Evolutionary conservation across 2,113 vertebrate species (phyloP), one percentile per base, ranked within the genome.

Genomic region (Grammomys dolichurus): DNA sequence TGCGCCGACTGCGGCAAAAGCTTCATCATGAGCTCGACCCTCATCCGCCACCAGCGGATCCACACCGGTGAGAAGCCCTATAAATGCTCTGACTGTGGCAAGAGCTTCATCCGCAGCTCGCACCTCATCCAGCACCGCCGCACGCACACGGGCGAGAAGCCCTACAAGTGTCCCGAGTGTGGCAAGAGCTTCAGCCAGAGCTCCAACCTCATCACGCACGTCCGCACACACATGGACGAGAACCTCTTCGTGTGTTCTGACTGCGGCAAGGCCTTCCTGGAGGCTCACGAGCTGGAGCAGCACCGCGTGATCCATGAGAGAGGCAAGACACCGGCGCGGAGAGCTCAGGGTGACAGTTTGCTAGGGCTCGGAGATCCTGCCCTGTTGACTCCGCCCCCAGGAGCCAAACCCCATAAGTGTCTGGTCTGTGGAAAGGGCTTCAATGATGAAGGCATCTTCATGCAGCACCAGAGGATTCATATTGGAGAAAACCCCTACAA

Each of bases 161-260:
- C 99, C 22, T 99, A 99, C 51, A 98, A 98, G 11, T 99, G 99
- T 46, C 89, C 96, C 0, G 98, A 98, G 89, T 99, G 99, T 2
- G 99, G 99, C 72, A 99, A 99, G 87, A 98, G 99, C 97, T 99
- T 99, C 98, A 99, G 98, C 17, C 99, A 99, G 97, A 98, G 98
- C 63, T 99, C 99, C 9, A 99, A 98, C 97, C 98, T 99, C 91
- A 99, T 99, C 80, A 99, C 99, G 31, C 99, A 99, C 70, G 98
- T 99, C 86, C 98, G 99, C 96, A 99, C 98, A 4, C 99, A 99
- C 97, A 99, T 99, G 3, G 99, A 99, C 5, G 99, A 99, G 97
- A 99, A 99, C 95, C 99, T 99, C 0, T 99, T 99, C 82, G 98
- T 96, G 84, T 99, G 99, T 95, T 98, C 97, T 0, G 98, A 98